A percentile compares a stretch with the other conserved stretches of the same genome.
These are phyloP conservation scores for Nycticryphes semicollaris DNA, from an alignment of 2,113 vertebrate genomes.

Conservation along the genomic window DNA sequence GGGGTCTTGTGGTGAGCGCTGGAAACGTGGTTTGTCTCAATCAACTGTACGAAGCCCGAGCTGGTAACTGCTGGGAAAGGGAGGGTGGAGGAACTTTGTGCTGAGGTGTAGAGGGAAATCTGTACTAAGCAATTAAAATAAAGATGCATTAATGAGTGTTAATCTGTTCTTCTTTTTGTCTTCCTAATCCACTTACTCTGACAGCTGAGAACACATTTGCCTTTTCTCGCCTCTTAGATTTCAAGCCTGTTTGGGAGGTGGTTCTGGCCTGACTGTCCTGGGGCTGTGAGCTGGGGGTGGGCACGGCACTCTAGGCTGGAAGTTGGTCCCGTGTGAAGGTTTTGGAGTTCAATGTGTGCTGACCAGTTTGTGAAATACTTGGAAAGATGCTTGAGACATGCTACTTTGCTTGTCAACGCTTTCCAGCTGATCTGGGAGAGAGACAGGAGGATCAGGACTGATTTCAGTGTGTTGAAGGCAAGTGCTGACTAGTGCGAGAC, in stretches of 20 bases:
- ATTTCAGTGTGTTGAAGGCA: neutral
- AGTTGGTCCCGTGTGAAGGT: neutral
- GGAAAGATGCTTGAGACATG: neutral
- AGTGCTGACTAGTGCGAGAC: fast-evolving
- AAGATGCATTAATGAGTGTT: neutral
- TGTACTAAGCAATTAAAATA: constrained; percentile 26
- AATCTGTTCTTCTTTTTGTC: neutral
- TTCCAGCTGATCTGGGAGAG: fast-evolving
- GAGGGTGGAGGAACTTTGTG: neutral
- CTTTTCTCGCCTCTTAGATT: neutral
- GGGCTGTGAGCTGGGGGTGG: neutral
- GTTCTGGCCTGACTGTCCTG: neutral
- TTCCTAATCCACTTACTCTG: neutral
- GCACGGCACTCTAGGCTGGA: neutral
- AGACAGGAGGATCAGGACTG: neutral
- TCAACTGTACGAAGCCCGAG: neutral
- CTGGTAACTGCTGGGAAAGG: neutral
- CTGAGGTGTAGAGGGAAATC: neutral
- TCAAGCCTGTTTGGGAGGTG: neutral
- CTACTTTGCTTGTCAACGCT: neutral
- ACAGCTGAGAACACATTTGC: neutral
- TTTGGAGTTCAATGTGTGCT: fast-evolving
- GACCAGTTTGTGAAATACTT: too few species aligned
- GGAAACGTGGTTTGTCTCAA: fast-evolving
- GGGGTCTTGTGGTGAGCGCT: fast-evolving